Conservation (phyloP, 2,888 invertebrate species). For the Sinelater perroti region DNA sequence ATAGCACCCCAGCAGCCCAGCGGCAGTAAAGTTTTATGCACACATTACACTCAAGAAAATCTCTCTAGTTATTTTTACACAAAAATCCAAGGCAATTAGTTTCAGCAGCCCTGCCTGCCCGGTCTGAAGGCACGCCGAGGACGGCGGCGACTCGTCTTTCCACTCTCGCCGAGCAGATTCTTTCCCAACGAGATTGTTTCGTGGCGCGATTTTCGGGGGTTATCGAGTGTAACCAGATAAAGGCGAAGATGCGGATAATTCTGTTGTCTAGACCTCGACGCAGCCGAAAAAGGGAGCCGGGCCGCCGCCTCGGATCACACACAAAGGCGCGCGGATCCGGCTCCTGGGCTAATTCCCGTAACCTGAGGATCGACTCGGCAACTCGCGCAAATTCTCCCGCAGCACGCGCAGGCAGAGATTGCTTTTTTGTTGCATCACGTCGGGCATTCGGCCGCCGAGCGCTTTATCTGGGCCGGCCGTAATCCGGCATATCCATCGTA, state of each 20-base stretch:
- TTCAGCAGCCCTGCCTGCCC: too few species aligned
- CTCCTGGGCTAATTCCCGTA: neutral
- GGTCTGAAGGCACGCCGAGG: too few species aligned
- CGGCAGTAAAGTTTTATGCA: too few species aligned
- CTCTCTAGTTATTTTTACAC: too few species aligned
- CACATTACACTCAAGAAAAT: too few species aligned
- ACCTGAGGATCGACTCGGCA: neutral
- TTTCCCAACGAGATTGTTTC: conserved; percentile 6
- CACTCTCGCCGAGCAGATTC: neutral
- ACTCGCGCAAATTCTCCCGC: neutral
- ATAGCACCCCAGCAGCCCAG: too few species aligned
- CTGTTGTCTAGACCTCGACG: conserved; percentile 16
- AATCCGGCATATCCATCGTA: conserved; percentile 11
- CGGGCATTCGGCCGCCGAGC: neutral
- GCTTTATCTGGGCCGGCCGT: conserved; percentile 1
- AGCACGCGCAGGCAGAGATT: neutral
- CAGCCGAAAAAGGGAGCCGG: conserved; percentile 14
- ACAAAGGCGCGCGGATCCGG: neutral
- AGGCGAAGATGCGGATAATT: conserved; percentile 13
- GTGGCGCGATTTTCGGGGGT: conserved; percentile 3
- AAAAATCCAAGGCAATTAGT: too few species aligned
- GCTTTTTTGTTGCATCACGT: conserved; percentile 7
- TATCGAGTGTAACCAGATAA: conserved; percentile 18
- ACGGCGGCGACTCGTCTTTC: too few species aligned
- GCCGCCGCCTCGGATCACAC: too few species aligned